These are phyloP conservation scores for Meda fulgida DNA, from an alignment of 2,797 vertebrate species.

Conservation along the genomic window DNA sequence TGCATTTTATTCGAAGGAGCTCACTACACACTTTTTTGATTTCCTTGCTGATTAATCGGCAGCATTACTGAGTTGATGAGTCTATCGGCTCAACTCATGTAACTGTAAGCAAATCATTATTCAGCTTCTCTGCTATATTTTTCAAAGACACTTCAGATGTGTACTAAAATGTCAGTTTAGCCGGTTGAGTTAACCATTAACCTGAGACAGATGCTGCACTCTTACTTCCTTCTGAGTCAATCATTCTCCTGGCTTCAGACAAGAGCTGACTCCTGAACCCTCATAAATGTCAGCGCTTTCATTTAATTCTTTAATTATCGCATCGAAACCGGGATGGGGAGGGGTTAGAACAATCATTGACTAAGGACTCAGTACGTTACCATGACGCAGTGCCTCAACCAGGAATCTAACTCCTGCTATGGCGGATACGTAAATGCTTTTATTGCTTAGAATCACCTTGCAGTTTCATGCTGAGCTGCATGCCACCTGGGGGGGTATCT, in stretches of 20 bases:
- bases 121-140: not conserved
- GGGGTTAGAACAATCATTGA: constrained; percentile 19
- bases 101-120: not conserved
- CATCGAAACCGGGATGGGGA: not conserved
- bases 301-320: constrained; percentile 59
- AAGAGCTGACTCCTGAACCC: constrained; percentile 45
- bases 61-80: not conserved
- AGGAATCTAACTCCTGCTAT: constrained; percentile 12
- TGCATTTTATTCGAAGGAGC: not conserved
- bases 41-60: not conserved
- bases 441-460: constrained; percentile 31
- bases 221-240: constrained; percentile 45
- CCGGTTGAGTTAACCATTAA: constrained; percentile 58
- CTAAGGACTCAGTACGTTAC: constrained; percentile 27
- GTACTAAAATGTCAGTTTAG: constrained; percentile 45
- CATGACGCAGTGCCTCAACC: constrained; percentile 27
- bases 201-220: constrained; percentile 40
- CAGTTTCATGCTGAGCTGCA: constrained; percentile 4
- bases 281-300: constrained; percentile 57
- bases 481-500: constrained; percentile 1
- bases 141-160: not conserved
- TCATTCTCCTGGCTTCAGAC: constrained; percentile 43
- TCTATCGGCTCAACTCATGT: not conserved
- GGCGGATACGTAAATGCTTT: constrained; percentile 14
- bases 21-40: not conserved